Percentiles rank a stretch among this genome's conserved stretches.
phyloP scores from a whole-genome alignment of 2,113 vertebrate species.

The Pao palembangensis region DNA sequence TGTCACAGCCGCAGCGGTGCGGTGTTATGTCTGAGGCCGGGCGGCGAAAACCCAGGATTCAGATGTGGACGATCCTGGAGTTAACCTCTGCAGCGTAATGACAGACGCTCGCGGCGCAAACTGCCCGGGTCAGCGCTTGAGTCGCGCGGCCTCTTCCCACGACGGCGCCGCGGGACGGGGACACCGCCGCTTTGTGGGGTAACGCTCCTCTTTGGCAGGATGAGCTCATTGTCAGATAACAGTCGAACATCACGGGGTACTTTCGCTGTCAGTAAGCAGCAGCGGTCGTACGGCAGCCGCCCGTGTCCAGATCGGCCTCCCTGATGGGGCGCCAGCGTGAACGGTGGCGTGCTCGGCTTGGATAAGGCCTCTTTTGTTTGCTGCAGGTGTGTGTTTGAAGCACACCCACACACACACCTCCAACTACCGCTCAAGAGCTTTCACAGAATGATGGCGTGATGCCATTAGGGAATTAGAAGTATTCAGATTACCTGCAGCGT shows the following conservation, averaged over 20 bases:
- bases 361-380: slow-evolving; percentile 62
- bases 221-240: slow-evolving; percentile 36
- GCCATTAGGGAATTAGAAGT: too few species aligned
- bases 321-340: slow-evolving; percentile 39
- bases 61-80: slow-evolving; percentile 45
- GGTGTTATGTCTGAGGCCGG: slow-evolving; percentile 69
- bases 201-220: slow-evolving; percentile 23
- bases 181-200: slow-evolving; percentile 22
- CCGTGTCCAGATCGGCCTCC: slow-evolving; percentile 49
- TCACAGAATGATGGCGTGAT: too few species aligned
- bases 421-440: too few species aligned
- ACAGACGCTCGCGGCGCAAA: slow-evolving; percentile 36
- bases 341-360: slow-evolving; percentile 33
- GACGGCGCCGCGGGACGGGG: neutral
- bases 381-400: slow-evolving; percentile 63
- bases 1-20: slow-evolving; percentile 62
- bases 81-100: slow-evolving; percentile 54
- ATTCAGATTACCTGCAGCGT: too few species aligned
- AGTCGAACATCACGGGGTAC: slow-evolving; percentile 8
- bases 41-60: slow-evolving; percentile 51
- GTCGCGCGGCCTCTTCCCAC: neutral
- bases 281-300: slow-evolving; percentile 26
- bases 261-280: slow-evolving; percentile 29
- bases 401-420: too few species aligned
- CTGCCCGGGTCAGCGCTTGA: slow-evolving; percentile 29